Evolutionary conservation across 2,888 invertebrate genomes (phyloP).

Genomic region (Cheiracanthium punctorium): DNA sequence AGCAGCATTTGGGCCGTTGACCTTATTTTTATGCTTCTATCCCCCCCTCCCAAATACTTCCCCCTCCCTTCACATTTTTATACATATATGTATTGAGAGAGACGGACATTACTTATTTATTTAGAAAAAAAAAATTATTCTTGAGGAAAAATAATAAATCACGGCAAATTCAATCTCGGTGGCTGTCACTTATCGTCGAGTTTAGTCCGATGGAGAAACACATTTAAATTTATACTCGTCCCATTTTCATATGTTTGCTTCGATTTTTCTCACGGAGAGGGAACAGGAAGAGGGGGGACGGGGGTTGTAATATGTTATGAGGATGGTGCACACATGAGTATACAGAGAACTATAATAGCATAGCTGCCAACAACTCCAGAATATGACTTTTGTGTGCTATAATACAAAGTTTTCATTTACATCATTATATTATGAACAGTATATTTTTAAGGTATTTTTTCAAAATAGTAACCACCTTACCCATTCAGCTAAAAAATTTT

Average conservation of each 20-base stretch:
- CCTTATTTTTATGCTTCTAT: constrained; percentile 66
- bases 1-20: constrained; percentile 58
- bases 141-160: constrained; percentile 63
- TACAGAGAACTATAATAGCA: too few species aligned
- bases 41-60: neutral
- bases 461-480: too few species aligned
- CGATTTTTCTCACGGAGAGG: too few species aligned
- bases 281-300: too few species aligned
- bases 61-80: constrained; percentile 14
- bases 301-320: too few species aligned
- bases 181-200: constrained; percentile 65
- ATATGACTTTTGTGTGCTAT: too few species aligned
- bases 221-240: constrained; percentile 63
- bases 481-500: too few species aligned
- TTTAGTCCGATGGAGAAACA: constrained; percentile 41
- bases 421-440: too few species aligned
- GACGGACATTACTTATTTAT: constrained; percentile 44
- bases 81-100: constrained; percentile 17
- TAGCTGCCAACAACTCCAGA: too few species aligned
- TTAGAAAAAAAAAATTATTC: constrained; percentile 41
- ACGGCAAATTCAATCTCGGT: constrained; percentile 63
- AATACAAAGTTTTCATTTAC: too few species aligned
- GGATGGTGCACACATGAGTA: too few species aligned
- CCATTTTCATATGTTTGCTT: constrained; percentile 31
- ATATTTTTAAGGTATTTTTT: too few species aligned